phyloP scores from a whole-genome alignment of 2,113 vertebrate species.

The Arizona elegans region DNA sequence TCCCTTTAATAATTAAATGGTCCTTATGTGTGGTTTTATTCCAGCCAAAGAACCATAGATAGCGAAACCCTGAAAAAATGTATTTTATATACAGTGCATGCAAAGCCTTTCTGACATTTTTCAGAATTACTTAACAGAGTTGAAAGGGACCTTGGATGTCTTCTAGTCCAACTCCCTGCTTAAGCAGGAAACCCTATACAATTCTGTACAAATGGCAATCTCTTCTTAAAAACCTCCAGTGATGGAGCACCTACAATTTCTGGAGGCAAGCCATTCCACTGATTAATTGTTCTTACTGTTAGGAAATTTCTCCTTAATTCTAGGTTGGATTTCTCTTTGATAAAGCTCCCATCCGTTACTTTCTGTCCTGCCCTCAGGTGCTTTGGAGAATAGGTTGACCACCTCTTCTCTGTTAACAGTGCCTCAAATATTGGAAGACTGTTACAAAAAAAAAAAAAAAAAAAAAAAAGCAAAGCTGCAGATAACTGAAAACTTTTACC shows the following conservation, averaged over 20 bases:
- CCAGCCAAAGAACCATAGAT: not conserved
- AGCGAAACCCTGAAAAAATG: not conserved
- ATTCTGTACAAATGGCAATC: not conserved
- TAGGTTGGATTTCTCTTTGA: not conserved
- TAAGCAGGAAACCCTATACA: not conserved
- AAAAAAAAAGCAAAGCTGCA: not conserved
- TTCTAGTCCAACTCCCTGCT: not conserved
- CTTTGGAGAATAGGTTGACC: not conserved
- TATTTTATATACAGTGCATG: not conserved
- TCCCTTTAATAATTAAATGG: not conserved
- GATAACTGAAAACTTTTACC: not conserved
- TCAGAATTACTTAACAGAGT: not conserved
- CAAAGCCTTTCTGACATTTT: not conserved
- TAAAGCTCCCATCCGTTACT: not conserved
- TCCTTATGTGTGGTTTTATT: not conserved
- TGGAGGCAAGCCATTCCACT: not conserved
- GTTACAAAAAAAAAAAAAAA: not conserved
- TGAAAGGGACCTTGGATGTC: not conserved
- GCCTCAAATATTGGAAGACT: not conserved
- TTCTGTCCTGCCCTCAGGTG: not conserved
- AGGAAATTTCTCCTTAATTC: not conserved
- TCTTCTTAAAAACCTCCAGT: not conserved
- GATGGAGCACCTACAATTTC: not conserved
- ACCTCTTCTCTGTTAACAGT: not conserved
- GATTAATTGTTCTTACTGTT: not conserved